Percentiles rank a stretch among this genome's conserved stretches.
Conservation (phyloP, 2,113 vertebrate genomes). For the Halichoerus grypus region DNA sequence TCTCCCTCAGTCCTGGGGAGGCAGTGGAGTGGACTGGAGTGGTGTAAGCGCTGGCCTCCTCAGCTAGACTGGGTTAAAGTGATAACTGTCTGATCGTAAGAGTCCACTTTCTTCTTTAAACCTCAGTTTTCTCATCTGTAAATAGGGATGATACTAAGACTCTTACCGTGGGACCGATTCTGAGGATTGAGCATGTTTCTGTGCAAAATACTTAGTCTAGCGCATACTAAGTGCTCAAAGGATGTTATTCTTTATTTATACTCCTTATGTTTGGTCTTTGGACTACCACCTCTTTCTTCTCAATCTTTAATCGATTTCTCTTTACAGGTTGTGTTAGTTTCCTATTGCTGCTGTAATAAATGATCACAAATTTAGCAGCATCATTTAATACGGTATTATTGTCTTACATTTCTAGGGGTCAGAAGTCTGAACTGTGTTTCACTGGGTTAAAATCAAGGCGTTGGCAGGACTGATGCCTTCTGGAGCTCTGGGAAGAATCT, state of each 20-base stretch:
- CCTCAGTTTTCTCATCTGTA: neutral
- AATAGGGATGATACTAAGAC: neutral
- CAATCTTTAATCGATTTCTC: neutral
- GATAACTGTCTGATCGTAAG: neutral
- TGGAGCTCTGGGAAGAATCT: neutral
- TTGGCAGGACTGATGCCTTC: neutral
- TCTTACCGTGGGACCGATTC: neutral
- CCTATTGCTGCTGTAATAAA: neutral
- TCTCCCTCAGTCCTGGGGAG: neutral
- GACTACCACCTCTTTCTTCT: neutral
- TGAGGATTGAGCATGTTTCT: neutral
- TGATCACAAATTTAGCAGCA: neutral
- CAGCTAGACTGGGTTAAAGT: neutral
- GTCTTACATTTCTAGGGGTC: neutral
- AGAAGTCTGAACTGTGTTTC: neutral
- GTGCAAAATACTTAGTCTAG: neutral
- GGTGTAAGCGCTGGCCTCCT: neutral
- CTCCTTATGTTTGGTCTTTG: neutral
- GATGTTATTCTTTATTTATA: neutral
- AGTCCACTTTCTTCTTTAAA: conserved; percentile 15
- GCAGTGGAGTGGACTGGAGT: neutral
- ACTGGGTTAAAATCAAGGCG: neutral
- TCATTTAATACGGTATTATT: neutral
- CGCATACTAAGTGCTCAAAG: neutral
- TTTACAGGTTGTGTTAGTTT: conserved; percentile 30